Conservation (phyloP, 2,113 vertebrate species). For the Crotalus tigris region DNA sequence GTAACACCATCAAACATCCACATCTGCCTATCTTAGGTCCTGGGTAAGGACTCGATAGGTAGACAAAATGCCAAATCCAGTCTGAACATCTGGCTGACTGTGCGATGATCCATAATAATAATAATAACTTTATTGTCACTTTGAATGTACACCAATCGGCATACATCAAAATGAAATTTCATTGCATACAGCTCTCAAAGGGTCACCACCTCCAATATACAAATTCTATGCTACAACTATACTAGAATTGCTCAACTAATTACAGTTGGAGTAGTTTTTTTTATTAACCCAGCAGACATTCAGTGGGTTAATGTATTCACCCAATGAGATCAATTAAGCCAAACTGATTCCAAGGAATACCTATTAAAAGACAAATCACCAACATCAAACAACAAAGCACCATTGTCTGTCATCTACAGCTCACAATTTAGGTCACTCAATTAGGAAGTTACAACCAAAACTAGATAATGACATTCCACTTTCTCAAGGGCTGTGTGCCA, state of each 20-base stretch:
- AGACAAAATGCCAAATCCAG: too few relatives aligned
- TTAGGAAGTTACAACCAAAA: not conserved
- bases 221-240: not conserved
- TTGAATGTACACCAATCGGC: too few relatives aligned
- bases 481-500: not conserved
- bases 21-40: too few relatives aligned
- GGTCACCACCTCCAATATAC: too few relatives aligned
- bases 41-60: too few relatives aligned
- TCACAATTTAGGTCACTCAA: not conserved
- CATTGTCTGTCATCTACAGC: not conserved
- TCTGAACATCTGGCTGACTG: too few relatives aligned
- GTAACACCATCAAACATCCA: too few relatives aligned
- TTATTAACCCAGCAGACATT: not conserved
- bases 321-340: not conserved
- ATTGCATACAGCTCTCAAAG: too few relatives aligned
- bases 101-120: too few relatives aligned
- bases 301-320: not conserved
- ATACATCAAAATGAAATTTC: too few relatives aligned
- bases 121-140: too few relatives aligned
- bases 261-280: not conserved
- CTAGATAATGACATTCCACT: not conserved
- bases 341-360: not conserved
- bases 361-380: not conserved
- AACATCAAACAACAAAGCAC: not conserved
- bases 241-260: not conserved